These are phyloP conservation scores for Epiperipatus broadwayi DNA, from an alignment of 2,888 invertebrate species.

Conservation along the genomic window DNA sequence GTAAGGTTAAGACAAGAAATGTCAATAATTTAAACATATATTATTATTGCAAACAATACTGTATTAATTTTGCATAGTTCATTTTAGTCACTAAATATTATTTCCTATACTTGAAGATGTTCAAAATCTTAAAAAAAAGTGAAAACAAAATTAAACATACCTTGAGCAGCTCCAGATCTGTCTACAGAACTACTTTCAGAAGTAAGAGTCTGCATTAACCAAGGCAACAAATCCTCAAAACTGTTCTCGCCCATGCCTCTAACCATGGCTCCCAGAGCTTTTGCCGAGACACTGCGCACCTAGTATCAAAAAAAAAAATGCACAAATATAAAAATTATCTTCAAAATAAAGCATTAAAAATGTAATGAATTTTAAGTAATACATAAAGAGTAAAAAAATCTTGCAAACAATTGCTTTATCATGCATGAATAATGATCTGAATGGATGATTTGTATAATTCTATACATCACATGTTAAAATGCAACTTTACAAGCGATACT, in stretches of 20 bases:
- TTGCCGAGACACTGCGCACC: conserved; percentile 82
- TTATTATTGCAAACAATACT: too few relatives aligned
- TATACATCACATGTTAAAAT: too few relatives aligned
- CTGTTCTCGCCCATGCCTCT: conserved; percentile 88
- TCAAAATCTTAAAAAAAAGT: too few relatives aligned
- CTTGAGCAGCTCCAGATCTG: conserved; percentile 81
- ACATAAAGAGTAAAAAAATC: conserved; percentile 1
- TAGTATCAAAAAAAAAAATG: conserved; percentile 20
- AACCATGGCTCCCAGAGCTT: conserved; percentile 93
- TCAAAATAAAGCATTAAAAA: conserved; percentile 7
- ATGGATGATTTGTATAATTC: too few relatives aligned
- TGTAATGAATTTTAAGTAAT: conserved; percentile 8
- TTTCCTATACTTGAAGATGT: too few relatives aligned
- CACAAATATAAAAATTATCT: neutral
- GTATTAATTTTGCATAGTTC: too few relatives aligned
- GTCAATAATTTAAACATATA: too few relatives aligned
- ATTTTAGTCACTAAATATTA: too few relatives aligned
- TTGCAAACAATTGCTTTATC: too few relatives aligned
- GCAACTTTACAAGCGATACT: too few relatives aligned
- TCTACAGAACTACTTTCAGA: conserved; percentile 89
- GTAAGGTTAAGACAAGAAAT: too few relatives aligned
- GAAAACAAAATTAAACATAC: conserved; percentile 16
- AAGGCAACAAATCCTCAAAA: conserved; percentile 86
- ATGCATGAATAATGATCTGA: too few relatives aligned
- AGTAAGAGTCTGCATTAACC: conserved; percentile 93